Evolutionary conservation across 2,797 vertebrate genomes (phyloP).

Genomic region (Cryptoblepharus egeriae): DNA sequence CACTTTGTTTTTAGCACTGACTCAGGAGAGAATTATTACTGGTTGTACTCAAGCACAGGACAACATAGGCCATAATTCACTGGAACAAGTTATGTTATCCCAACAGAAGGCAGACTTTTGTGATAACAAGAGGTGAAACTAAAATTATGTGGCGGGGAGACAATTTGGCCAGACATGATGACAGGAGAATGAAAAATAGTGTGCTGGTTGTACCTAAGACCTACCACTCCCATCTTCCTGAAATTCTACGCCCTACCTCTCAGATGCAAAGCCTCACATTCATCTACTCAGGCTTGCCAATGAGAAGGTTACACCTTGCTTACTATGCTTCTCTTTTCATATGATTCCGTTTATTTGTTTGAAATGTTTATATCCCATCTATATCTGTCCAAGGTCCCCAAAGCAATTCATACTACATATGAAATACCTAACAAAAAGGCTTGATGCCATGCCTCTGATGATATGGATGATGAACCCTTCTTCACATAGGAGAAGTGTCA

Average conservation of each 20-base stretch:
- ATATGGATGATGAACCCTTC: no score
- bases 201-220: background rate
- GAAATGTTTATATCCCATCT: no score
- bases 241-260: background rate
- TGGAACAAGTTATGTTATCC: constrained; percentile 17
- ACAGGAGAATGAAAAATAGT: background rate
- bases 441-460: no score
- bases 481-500: no score
- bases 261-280: background rate
- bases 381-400: no score
- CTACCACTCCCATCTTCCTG: background rate
- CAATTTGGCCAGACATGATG: background rate
- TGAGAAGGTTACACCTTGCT: background rate
- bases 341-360: no score
- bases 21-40: background rate
- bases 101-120: constrained; percentile 25
- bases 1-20: background rate
- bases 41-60: background rate
- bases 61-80: background rate
- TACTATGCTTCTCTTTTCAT: background rate
- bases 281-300: background rate
- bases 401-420: no score
- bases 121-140: background rate
- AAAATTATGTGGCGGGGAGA: background rate
- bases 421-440: no score